Percentiles rank a stretch among this genome's conserved stretches.
phyloP scores from a whole-genome alignment of 2,888 invertebrate genomes.

The Plusia festucae region DNA sequence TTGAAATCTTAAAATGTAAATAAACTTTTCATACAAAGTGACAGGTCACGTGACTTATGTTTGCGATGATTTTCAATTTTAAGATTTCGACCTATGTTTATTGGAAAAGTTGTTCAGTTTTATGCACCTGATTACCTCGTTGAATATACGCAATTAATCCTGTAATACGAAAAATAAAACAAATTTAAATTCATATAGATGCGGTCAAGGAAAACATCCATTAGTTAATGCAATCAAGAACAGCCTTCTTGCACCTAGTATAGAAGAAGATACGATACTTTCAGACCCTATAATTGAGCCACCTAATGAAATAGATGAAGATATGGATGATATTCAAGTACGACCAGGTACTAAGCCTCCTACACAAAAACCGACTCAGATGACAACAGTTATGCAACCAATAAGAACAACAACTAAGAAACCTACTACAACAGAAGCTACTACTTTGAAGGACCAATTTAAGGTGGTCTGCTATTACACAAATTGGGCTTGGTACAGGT shows the following conservation, averaged over 20 bases:
- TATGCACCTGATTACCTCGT: too few relatives aligned
- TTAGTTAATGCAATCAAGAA: slow-evolving; percentile 93
- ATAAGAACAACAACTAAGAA: slow-evolving; percentile 67
- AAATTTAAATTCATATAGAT: slow-evolving; percentile 83
- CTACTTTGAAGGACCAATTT: slow-evolving; percentile 81
- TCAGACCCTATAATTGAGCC: slow-evolving; percentile 68
- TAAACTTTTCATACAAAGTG: too few relatives aligned
- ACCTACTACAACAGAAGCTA: slow-evolving; percentile 62
- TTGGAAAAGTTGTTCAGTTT: too few relatives aligned
- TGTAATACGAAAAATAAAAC: too few relatives aligned
- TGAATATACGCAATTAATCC: too few relatives aligned
- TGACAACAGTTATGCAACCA: slow-evolving; percentile 50
- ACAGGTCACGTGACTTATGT: too few relatives aligned
- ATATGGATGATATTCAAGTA: slow-evolving; percentile 82
- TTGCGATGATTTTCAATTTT: too few relatives aligned
- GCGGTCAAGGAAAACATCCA: slow-evolving; percentile 95
- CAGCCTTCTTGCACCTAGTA: slow-evolving; percentile 89
- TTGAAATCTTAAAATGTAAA: too few relatives aligned
- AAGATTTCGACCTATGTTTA: too few relatives aligned
- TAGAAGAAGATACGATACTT: slow-evolving; percentile 64
- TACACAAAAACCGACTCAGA: slow-evolving; percentile 34
- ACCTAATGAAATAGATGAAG: slow-evolving; percentile 76
- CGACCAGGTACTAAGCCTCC: slow-evolving; percentile 65
- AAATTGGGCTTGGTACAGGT: slow-evolving; percentile 97
- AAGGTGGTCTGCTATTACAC: slow-evolving; percentile 97